Evolutionary conservation across 2,113 vertebrate genomes (phyloP).

Genomic region (Ammodytes marinus): DNA sequence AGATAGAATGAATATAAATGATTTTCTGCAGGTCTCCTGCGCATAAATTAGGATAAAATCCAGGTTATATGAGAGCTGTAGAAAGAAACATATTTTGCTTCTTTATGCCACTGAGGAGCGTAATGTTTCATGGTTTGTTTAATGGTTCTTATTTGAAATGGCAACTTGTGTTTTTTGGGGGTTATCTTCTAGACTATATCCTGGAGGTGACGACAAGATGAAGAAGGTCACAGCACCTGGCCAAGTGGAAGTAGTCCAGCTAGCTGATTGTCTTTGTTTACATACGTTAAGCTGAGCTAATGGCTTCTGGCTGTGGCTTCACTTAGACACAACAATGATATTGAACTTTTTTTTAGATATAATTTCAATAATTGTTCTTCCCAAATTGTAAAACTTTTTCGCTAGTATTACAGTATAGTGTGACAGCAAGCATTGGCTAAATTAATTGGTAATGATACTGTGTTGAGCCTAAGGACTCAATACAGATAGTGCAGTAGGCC

Average conservation of each 20-base stretch:
- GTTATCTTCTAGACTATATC: not conserved
- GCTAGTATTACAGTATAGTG: not conserved
- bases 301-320: not conserved
- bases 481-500: not conserved
- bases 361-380: not conserved
- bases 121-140: not conserved
- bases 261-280: not conserved
- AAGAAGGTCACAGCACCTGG: not conserved
- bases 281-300: not conserved
- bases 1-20: slow-evolving; percentile 31
- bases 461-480: not conserved
- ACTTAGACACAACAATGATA: not conserved
- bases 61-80: slow-evolving; percentile 16
- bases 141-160: not conserved
- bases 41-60: not conserved
- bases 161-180: not conserved
- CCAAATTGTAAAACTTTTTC: not conserved
- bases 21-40: not conserved
- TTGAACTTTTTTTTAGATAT: not conserved
- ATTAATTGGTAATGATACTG: not conserved
- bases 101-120: not conserved
- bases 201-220: not conserved
- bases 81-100: slow-evolving; percentile 4
- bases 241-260: not conserved
- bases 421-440: not conserved